Evolutionary conservation across 2,113 vertebrate genomes (phyloP).

Genomic region (Dryoscopus gambensis): DNA sequence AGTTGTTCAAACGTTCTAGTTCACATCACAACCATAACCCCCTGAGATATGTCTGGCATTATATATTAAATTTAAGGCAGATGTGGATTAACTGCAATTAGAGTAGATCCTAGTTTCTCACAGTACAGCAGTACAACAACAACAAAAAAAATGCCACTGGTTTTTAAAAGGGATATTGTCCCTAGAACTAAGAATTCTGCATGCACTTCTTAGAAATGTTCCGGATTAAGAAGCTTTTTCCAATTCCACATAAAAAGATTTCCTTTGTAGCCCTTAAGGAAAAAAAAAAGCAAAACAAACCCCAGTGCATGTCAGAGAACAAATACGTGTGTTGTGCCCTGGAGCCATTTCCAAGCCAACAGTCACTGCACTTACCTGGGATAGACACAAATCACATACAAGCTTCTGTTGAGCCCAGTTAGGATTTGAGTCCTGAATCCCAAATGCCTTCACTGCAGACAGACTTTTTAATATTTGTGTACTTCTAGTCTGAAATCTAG

Average conservation of each 20-base stretch:
- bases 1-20: background rate
- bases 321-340: background rate
- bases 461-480: background rate
- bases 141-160: background rate
- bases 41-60: background rate
- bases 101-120: background rate
- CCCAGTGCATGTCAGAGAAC: background rate
- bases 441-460: background rate
- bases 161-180: background rate
- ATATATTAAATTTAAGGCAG: background rate
- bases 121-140: background rate
- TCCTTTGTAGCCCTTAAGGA: background rate
- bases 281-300: background rate
- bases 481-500: background rate
- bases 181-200: background rate
- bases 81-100: background rate
- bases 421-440: background rate
- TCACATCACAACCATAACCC: background rate
- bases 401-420: background rate
- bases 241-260: background rate
- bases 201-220: background rate
- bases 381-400: background rate
- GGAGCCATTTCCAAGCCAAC: background rate
- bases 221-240: background rate
- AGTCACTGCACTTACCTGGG: background rate